Base-by-base conservation (phyloP, 2,113 vertebrate species). In the Pelvicachromis taeniatus region DNA sequence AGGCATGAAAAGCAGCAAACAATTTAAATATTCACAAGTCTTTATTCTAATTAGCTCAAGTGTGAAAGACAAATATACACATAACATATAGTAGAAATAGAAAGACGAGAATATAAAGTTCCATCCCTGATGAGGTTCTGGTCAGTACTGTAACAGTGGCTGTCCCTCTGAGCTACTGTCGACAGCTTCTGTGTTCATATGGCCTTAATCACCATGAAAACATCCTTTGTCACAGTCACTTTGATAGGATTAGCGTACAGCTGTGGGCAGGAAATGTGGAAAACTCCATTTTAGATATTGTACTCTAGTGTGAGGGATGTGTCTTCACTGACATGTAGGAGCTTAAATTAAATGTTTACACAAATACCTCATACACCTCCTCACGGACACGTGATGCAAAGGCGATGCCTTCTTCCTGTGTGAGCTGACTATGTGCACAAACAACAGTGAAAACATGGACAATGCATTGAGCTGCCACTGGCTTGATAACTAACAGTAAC, bases 231-330 rank as follows among this genome's bases (percentile, higher is more conserved):
- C 88, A 87, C 88, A 63, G 55, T 83, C 59, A 14, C 88, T 89
- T 82, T 92, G 82, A 93, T 77, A 42, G 92, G 92, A 94, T 92
- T 88, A 90, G 19, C 12, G 6, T 56, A 53, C 70, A 85, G 92
- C 90, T 91, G 87, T 92, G 52, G 90, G 89, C 93, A 86, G 78
- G 80, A 87, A 50, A 85, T 58, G 53, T 70, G 65, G 23, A 48
- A 54, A 88, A 85, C 38, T n/a, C 55, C 35, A 9, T 88, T 90
- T 89, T 61, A 56, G 85, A 84, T 82, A 84, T 85, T 35, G 21
- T 38, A 9, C 83, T 73, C 82, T 40, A 68, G 29, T 80, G 84
- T 38, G 58, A 48, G 73, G 55, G 80, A 65, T 54, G 70, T 83
- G 58, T 83, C 55, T 83, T 75, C 61, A 85, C 48, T 55, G 73